Base-by-base conservation (phyloP, 2,797 vertebrate genomes). In the Holocentrus rufus region DNA sequence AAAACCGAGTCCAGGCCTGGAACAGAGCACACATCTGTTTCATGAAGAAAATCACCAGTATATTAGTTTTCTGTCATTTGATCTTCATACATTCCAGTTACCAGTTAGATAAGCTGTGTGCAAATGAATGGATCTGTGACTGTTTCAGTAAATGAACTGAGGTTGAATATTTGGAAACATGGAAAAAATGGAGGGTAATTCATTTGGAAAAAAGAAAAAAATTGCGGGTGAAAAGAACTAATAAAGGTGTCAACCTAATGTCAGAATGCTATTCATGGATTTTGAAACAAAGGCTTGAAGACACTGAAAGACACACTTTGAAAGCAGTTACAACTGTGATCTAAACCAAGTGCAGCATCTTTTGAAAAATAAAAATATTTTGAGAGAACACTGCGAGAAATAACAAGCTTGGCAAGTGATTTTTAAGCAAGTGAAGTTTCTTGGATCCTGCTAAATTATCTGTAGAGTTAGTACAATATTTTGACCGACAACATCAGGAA, bases 311-410 rank as follows among this genome's bases (percentile, higher is more conserved):
- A 87, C 63, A 71, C 56, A 81, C 79, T 74, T 3, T 80, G 71
- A 85, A 85, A 88, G 75, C 82, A 83, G 80, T 86, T 85, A 89
- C 80, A 90, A 88, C 80, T 82, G 84, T 90, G 83, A 89, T 88
- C 84, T 79, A 91, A 91, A 91, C 81, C 83, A 92, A 92, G 87
- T 89, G 88, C 89, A 91, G 90, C 87, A 91, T 92, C 84, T 90
- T 90, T 85, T 49, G 14, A 85, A 89, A 73, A 84, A 87, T 79
- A 69, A 49, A 87, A 89, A 66, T 67, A 85, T 85, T 84, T 79
- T 77, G 61, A 83, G 80, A 82, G 63, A 79, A 78, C 90, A 87
- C 88, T 85, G 85, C 79, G 20, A 87, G 78, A 85, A 88, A 89
- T 86, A 87, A 90, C 87, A 89, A 87, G 85, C 85, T 88, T 79